Base-by-base conservation (phyloP, 2,888 invertebrate species). In the Agrochola lota region DNA sequence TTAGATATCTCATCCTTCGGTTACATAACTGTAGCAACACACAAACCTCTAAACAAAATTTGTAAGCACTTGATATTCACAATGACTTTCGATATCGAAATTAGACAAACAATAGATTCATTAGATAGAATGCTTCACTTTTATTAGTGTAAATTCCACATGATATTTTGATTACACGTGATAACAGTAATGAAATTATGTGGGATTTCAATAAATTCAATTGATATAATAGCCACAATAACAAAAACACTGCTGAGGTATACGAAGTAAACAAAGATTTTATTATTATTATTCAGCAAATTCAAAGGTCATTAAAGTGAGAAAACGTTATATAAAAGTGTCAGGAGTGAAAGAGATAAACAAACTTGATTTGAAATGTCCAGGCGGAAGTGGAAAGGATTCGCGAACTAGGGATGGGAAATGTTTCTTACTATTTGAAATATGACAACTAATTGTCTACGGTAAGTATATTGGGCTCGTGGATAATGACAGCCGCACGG, bases 231-330 rank as follows among this genome's bases (percentile, higher is more conserved):
- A 67, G 76, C 87, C 92, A 96, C 95, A 96, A 95, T 94, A 95
- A 96, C 96, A 96, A 96, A 95, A 96, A 96, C 96, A 96, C 95
- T 95, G 93, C 91, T 91, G 92, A 91, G 92, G 77, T 91, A 91
- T 90, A 92, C 91, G 93, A 95, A 95, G 96, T 96, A 96, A 96
- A 96, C 96, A 96, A 96, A 96, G 96, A 95, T 95, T 94, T 93
- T 93, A 94, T 90, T 95, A 95, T 94, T 95, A 95, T 94, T 95
- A 94, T 92, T 94, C 94, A 93, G 94, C 94, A 93, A 93, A 94
- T 92, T 94, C 96, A 96, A 96, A 96, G 96, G 96, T 96, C 96
- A 96, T 86, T 91, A 86, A 90, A 95, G 85, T 87, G 94, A 88
- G 93, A 94, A 77, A 90, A 88, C 87, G 80, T 74, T 71, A 82